Base-by-base conservation (phyloP, 2,113 vertebrate species). In the Bostrychus sinensis region DNA sequence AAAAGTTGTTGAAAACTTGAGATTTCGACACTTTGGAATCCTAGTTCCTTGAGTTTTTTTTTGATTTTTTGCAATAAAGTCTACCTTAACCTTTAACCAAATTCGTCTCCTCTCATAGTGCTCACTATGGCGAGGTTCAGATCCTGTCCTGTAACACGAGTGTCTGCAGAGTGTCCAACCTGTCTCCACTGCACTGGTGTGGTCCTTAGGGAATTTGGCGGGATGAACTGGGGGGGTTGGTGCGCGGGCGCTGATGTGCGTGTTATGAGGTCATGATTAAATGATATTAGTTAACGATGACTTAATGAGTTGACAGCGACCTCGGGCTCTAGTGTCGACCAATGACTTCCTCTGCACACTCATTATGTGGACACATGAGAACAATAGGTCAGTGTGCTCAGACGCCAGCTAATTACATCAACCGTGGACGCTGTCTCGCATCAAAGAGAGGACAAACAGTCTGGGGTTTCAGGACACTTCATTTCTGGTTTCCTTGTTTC, bases 281-380 rank as follows among this genome's bases (percentile, higher is more conserved):
- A 88, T 84, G 58, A 84, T 77, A 88, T 81, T 70, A 86, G 72
- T 75, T 81, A 84, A 84, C 77, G 70, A 84, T 75, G 62, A 59
- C 60, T 67, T 82, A 87, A 86, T 60, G 83, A 85, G 46, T 68
- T 23, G 79, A 79, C 84, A 59, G 75, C 73, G 56, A 79, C 80
- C 84, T 77, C 62, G 7, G 81, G 75, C 76, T 82, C 72, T 39
- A 76, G 83, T 65, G 62, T 57, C 69, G 75, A 78, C 78, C 77
- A 50, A 37, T 64, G 78, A 80, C 88, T 85, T 84, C 88, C 80
- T 60, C 70, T 32, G 30, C 62, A 34, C 0, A 57, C 65, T 80
- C 71, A 46, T 83, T 77, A 82, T 80, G 75, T 68, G 72, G 75
- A 54, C 75, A 67, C 62, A 59, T 53, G 66, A 80, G 73, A 72